A percentile compares a stretch with the other conserved stretches of the same genome.
Evolutionary conservation across 2,888 invertebrate genomes (phyloP).

Genomic region (Taphrorychus bicolor): DNA sequence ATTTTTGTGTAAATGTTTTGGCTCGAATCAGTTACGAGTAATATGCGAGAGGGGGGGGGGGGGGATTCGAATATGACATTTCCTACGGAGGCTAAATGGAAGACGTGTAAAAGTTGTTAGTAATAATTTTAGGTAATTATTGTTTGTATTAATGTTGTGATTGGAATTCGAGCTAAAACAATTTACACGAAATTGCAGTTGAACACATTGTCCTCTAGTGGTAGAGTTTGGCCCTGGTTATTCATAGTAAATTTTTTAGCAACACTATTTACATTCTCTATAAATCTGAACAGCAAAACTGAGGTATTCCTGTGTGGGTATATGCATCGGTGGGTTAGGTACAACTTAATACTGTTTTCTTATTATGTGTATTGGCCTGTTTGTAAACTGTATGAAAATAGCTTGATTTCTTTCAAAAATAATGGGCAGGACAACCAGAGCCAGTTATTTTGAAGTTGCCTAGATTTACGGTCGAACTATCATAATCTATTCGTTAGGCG

Average conservation of each 20-base stretch:
- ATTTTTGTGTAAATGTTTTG: neutral
- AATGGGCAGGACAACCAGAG: conserved; percentile 39
- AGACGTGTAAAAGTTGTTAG: neutral
- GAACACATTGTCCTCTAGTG: conserved; percentile 50
- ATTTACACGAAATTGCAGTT: conserved; percentile 33
- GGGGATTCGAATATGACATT: neutral
- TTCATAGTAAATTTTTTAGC: conserved; percentile 22
- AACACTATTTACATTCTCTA: conserved; percentile 23
- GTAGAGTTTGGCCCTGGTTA: conserved; percentile 48
- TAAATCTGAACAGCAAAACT: conserved; percentile 25
- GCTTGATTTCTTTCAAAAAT: conserved; percentile 16
- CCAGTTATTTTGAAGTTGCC: conserved; percentile 39
- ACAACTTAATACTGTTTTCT: conserved; percentile 40
- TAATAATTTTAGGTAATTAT: too few relatives aligned
- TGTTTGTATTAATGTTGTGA: too few relatives aligned
- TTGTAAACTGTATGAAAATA: conserved; percentile 37
- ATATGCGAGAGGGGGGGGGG: too few relatives aligned
- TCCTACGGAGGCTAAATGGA: neutral
- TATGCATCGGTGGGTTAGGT: conserved; percentile 35
- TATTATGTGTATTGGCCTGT: conserved; percentile 24
- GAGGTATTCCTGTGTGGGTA: conserved; percentile 33
- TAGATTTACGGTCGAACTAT: conserved; percentile 11
- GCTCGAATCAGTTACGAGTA: too few relatives aligned
- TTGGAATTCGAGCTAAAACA: neutral
- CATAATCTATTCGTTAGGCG: neutral